Evolutionary conservation across 2,797 vertebrate genomes (phyloP).

Genomic region (Sebastes baramenuke): DNA sequence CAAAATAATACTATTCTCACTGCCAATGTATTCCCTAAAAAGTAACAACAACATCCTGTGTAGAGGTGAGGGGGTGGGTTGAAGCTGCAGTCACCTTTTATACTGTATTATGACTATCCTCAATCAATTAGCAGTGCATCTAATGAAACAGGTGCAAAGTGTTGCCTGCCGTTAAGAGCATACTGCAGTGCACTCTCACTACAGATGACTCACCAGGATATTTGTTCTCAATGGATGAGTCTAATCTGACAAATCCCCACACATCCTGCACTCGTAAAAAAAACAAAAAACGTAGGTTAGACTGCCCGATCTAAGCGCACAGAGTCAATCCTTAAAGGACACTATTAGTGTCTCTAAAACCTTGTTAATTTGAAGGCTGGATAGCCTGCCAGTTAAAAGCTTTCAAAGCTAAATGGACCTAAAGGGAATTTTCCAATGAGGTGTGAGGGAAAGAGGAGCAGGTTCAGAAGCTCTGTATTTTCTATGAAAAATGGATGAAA

Average conservation of each 20-base stretch:
- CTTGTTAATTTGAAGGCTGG: slow-evolving; percentile 64
- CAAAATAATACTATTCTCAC: not conserved
- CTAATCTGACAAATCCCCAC: slow-evolving; percentile 39
- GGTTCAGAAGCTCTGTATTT: slow-evolving; percentile 35
- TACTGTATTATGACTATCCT: slow-evolving; percentile 15
- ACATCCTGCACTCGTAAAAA: slow-evolving; percentile 19
- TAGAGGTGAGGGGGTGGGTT: not conserved
- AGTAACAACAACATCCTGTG: not conserved
- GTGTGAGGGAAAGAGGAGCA: slow-evolving; percentile 54
- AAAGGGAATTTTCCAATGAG: slow-evolving; percentile 62
- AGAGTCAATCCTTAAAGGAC: slow-evolving; percentile 65
- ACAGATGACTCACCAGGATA: slow-evolving; percentile 38
- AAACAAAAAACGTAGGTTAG: slow-evolving; percentile 14
- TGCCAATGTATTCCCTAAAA: not conserved
- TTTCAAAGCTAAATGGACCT: slow-evolving; percentile 66
- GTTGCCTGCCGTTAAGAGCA: slow-evolving; percentile 30
- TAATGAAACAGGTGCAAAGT: slow-evolving; percentile 63
- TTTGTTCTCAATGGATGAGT: slow-evolving; percentile 35
- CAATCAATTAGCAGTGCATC: slow-evolving; percentile 43
- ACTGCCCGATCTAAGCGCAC: slow-evolving; percentile 24
- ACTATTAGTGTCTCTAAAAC: slow-evolving; percentile 64
- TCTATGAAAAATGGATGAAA: slow-evolving; percentile 42
- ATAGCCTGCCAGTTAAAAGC: slow-evolving; percentile 60
- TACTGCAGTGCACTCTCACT: slow-evolving; percentile 24
- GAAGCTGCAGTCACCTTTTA: slow-evolving; percentile 19